Evolutionary conservation across 1,140 invertebrate genomes (phyloP), one percentile per base, ranked within the genome.

Genomic region (Zaprionus kolodkinae): DNA sequence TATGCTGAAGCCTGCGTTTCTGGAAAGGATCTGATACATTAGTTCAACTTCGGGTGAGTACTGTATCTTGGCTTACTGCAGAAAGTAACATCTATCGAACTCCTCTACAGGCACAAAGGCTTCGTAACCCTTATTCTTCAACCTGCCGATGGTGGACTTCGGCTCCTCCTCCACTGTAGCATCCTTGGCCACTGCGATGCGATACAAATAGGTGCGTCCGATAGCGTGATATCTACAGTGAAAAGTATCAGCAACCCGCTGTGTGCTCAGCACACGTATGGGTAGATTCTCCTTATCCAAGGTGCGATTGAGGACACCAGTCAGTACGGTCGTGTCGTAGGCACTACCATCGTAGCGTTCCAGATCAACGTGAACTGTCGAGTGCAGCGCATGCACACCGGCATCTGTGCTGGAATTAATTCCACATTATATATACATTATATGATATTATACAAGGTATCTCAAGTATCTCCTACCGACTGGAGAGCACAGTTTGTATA

Each of bases 191-290:
- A 93, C 78, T 2, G 93, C 91, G 77, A 95, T 93, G 89, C 96
- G 94, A 82, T 96, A 96, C 25, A 96, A 83, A 88, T 96, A 96
- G 52, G 94, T 95, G 63, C 96, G 93, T 11, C 93, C 94, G 40
- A 91, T 92, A 43, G 95, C 95, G 77, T 93, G 92, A 71, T 91
- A 93, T 78, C 95, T 94, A 17, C 94, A 94, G 92, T 95, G 93
- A 79, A 96, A 96, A 12, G 93, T 80, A 62, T 95, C 80, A 5
- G 93, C 93, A 1, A 96, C 95, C 68, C 94, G 92, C 57, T 93
- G 83, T 43, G 93, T 94, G 7, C 94, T 93, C 11, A 94, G 85
- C 11, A 96, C 83, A 72, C 94, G 91, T 63, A 95, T 94, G 17
- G 93, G 93, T 59, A 95, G 92, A 1, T 93, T 81, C 72, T 93